Base-by-base conservation (phyloP, 2,888 invertebrate genomes). In the Eurois occulta region DNA sequence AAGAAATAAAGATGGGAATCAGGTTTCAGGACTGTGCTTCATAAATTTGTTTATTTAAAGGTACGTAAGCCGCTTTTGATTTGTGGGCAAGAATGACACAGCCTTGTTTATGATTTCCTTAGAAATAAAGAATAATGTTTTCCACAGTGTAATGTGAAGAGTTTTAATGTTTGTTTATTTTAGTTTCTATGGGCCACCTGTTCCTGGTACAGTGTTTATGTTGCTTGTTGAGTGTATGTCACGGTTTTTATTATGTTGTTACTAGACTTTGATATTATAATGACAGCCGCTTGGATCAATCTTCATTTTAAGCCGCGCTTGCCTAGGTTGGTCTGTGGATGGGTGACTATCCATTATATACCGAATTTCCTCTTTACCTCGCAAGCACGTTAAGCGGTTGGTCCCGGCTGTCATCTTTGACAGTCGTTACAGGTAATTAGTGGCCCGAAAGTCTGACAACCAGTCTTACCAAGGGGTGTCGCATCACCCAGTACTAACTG, bases 81-180 rank as follows among this genome's bases (percentile, higher is more conserved):
- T 95, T 95, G 95, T 94, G 91, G 92, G 83, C 88, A 87, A 91
- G 93, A 92, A 92, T 93, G 93, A 93, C 93, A 92, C 92, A 91
- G 90, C 87, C 90, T 95, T 94, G 92, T 95, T 95, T 95, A 95
- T 94, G 93, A 93, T 94, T 95, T 94, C 94, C 94, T 93, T 89
- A 89, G 90, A 90, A 90, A 92, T 90, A 93, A 92, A 92, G 92
- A 92, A 91, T 93, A 91, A 87, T 77, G 75, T 84, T 91, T 88
- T 85, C 81, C 76, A 83, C 69, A 75, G 84, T 75, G 86, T 88
- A 87, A 87, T 87, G 89, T 83, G 83, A 84, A 80, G 79, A 82
- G 79, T 87, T 86, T 86, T 79, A 79, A 79, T 82, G 77, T 81
- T 70, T 21, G 58, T 73, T 78, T 60, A 65, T 81, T 82, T 78